phyloP scores from a whole-genome alignment of 2,888 invertebrate species.

The Tanytarsus gracilentus region DNA sequence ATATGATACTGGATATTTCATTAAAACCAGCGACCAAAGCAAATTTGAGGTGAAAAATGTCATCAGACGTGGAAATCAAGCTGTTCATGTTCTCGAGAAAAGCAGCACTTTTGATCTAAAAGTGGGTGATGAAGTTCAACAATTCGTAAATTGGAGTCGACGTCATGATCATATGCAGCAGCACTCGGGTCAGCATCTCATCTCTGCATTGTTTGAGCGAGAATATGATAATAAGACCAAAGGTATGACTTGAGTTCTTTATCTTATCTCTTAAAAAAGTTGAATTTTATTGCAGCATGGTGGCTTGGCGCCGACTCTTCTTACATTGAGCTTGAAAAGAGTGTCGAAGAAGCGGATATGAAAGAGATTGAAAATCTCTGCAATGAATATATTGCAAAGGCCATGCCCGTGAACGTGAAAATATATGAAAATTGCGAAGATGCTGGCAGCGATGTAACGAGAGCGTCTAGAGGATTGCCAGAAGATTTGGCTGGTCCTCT shows the following conservation, averaged over 20 bases:
- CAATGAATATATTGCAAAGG: constrained; percentile 59
- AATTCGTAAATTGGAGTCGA: constrained; percentile 64
- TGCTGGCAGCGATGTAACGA: constrained; percentile 39
- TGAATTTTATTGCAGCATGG: constrained; percentile 50
- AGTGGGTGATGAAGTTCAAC: constrained; percentile 53
- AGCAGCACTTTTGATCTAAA: constrained; percentile 44
- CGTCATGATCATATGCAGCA: constrained; percentile 88
- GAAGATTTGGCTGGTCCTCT: constrained; percentile 69
- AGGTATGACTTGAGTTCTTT: constrained; percentile 35
- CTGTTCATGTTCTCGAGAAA: constrained; percentile 50
- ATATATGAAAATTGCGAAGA: constrained; percentile 55
- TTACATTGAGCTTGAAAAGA: constrained; percentile 57
- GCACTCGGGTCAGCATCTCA: constrained; percentile 78
- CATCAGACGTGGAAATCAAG: constrained; percentile 56
- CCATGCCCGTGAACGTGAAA: constrained; percentile 54
- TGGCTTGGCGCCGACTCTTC: constrained; percentile 68
- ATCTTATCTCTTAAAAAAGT: not conserved
- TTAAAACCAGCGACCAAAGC: not conserved
- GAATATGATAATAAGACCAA: constrained; percentile 58
- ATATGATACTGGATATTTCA: no score
- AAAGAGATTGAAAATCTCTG: constrained; percentile 51
- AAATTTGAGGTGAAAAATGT: constrained; percentile 60
- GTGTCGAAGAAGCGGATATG: constrained; percentile 48
- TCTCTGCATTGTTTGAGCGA: constrained; percentile 66
- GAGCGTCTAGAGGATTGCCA: constrained; percentile 56